These are phyloP conservation scores for Festucalex cinctus DNA, from an alignment of 2,113 vertebrate genomes.

Conservation along the genomic window DNA sequence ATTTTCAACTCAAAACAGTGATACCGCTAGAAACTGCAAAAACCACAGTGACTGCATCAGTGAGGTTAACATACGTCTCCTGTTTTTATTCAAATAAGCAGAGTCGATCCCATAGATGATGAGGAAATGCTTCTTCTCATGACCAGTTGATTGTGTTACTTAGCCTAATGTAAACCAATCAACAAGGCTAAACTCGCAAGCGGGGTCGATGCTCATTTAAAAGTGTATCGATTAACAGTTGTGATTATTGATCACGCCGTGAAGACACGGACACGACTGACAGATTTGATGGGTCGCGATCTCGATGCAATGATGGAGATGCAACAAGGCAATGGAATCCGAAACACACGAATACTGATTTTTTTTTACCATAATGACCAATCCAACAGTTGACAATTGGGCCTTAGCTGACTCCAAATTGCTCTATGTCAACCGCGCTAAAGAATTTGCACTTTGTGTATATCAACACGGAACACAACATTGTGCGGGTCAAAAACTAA, in stretches of 20 bases:
- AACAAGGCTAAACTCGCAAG: conserved; percentile 70
- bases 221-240: conserved; percentile 82
- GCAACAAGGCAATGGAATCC: conserved; percentile 6
- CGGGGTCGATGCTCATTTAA: conserved; percentile 76
- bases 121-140: conserved; percentile 35
- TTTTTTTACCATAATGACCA: not conserved
- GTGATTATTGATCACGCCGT: conserved; percentile 77
- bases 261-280: conserved; percentile 67
- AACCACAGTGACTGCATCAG: no score
- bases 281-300: conserved; percentile 57
- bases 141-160: conserved; percentile 54
- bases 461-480: no score
- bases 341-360: not conserved
- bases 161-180: conserved; percentile 69
- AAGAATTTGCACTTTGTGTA: no score
- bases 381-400: not conserved
- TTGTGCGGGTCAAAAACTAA: no score
- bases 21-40: no score
- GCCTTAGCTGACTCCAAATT: not conserved
- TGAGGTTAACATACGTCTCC: no score
- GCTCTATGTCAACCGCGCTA: no score
- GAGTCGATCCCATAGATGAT: not conserved
- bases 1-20: no score
- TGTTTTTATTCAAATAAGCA: not conserved
- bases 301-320: conserved; percentile 14